These are phyloP conservation scores for Notodonta ziczac DNA, from an alignment of 2,888 invertebrate species.

Conservation along the genomic window DNA sequence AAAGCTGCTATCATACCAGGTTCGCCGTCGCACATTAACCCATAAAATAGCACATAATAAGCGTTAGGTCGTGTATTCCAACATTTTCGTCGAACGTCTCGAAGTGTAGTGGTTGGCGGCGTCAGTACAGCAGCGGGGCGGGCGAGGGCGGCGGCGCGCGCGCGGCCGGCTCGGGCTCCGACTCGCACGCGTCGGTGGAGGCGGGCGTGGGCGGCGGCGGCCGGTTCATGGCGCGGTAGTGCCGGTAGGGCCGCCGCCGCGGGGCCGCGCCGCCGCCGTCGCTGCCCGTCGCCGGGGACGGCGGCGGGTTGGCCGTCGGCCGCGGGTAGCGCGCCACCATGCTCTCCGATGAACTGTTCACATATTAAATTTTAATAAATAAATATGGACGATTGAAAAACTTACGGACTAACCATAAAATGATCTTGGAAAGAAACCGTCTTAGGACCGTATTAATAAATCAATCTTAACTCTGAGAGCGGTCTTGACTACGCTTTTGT, in stretches of 20 bases:
- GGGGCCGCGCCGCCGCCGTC: conserved; percentile 87
- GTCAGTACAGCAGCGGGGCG: conserved; percentile 77
- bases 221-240: conserved; percentile 92
- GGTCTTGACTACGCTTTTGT: no score
- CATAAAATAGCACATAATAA: no score
- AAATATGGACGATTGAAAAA: no score
- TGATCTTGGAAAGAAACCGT: no score
- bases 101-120: not conserved
- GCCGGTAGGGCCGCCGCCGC: conserved; percentile 90
- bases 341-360: conserved; percentile 85
- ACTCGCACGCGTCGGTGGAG: conserved; percentile 96
- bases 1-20: not conserved
- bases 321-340: conserved; percentile 90
- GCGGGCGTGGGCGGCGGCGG: conserved; percentile 98
- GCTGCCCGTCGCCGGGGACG: conserved; percentile 93
- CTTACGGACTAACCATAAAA: no score
- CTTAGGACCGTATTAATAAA: no score
- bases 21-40: not conserved
- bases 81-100: not conserved
- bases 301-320: conserved; percentile 95
- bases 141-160: conserved; percentile 95
- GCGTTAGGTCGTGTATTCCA: no score
- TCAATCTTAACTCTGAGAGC: no score
- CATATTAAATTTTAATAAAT: no score
- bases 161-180: conserved; percentile 91